Evolutionary conservation across 2,113 vertebrate genomes (phyloP).

Genomic region (Cyanoliseus patagonus): DNA sequence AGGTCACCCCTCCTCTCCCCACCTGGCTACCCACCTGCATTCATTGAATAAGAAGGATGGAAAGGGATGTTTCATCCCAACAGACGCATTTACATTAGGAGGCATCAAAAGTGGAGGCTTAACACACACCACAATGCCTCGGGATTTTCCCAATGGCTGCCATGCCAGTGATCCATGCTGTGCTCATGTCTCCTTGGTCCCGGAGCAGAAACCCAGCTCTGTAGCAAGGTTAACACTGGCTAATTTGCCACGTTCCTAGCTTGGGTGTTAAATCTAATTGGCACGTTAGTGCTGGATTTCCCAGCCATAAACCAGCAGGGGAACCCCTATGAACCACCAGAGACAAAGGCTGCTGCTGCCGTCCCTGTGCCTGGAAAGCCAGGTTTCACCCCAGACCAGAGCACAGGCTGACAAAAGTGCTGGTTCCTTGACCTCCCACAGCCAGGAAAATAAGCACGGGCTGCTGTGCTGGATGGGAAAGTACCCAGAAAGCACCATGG

Average conservation of each 20-base stretch:
- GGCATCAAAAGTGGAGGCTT: background rate
- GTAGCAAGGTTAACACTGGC: rapidly evolving
- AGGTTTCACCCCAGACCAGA: background rate
- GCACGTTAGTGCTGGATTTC: conserved; percentile 3
- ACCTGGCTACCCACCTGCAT: rapidly evolving
- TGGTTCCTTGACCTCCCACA: rapidly evolving
- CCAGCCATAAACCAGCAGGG: conserved; percentile 8
- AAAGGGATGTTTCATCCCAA: background rate
- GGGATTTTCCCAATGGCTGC: rapidly evolving
- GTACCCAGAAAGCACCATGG: background rate
- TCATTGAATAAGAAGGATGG: rapidly evolving
- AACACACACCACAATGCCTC: rapidly evolving
- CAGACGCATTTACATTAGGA: background rate
- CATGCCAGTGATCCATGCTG: rapidly evolving
- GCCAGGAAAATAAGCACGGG: background rate
- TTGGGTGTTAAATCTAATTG: conserved; percentile 36
- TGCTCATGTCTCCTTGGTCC: rapidly evolving
- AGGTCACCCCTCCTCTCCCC: background rate
- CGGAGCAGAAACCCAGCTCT: background rate
- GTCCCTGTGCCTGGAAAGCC: rapidly evolving
- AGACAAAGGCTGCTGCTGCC: background rate
- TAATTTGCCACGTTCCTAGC: conserved; percentile 25
- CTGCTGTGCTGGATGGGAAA: background rate
- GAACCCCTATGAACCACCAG: background rate
- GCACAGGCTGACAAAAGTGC: rapidly evolving